Evolutionary conservation across 2,113 vertebrate species (phyloP), one percentile per base, ranked within the genome.

Genomic region (Lamprotornis superbus): DNA sequence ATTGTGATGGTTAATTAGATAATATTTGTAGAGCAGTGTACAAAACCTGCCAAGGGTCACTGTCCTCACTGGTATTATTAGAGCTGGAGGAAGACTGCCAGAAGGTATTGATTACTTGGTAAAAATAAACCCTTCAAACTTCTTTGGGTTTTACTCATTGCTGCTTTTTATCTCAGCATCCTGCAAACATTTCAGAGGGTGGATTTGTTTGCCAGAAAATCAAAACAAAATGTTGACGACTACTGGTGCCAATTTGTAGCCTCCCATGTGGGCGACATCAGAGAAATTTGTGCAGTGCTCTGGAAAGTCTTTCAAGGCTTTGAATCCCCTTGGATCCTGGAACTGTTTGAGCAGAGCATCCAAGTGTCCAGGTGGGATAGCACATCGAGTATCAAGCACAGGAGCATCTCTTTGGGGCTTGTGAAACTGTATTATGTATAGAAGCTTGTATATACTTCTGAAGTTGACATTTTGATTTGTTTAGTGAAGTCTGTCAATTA

Each of bases 171-270:
- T 90, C 76, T 89, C 27, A 2, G 76, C 73, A 84, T 90, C 76
- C 80, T 93, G 73, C 65, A 92, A 80, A 56, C 75, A 68, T 93
- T 95, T 92, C 90, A 83, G 92, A 78, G 95, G 89, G 77, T 86
- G 94, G 94, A 83, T 97, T 97, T 96, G 79, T 96, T 96, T 96
- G 88, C 92, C 8, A 23, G 28, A 76, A 94, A 76, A 94, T 96
- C 83, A 90, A 94, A 96, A 94, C 85, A 88, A 82, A 92, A 82
- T 89, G 64, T 80, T 95, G 92, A 95, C 86, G 68, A 28, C 53
- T 92, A 15, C 60, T 82, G 65, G 79, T 96, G 92, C 92, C 80
- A 95, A 49, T 89, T 90, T 93, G 71, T 93, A 88, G 76, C 64
- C 71, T 86, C 63, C 63, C 44, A 1, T 46, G 88, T 93, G 90